These are phyloP conservation scores for Megaustenia siamemsis DNA, from an alignment of 2,888 invertebrate species.

Conservation along the genomic window DNA sequence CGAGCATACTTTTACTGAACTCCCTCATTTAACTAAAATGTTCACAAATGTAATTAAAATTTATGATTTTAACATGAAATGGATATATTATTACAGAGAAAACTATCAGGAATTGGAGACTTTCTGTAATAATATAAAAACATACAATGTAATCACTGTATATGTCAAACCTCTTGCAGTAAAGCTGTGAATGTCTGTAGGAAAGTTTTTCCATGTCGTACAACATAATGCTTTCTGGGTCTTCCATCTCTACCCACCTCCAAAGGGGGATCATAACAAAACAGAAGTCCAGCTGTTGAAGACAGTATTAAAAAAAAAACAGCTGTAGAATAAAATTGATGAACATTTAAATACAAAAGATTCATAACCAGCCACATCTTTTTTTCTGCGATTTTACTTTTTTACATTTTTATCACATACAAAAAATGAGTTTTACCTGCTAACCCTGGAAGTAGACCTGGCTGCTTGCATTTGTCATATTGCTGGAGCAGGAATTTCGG, in stretches of 20 bases:
- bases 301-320: background rate
- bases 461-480: slow-evolving; percentile 73
- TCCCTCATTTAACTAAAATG: too few species aligned
- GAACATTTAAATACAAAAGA: too few species aligned
- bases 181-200: slow-evolving; percentile 71
- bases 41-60: too few species aligned
- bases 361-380: too few species aligned
- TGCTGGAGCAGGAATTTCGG: slow-evolving; percentile 68
- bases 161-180: slow-evolving; percentile 68
- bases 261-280: slow-evolving; percentile 71
- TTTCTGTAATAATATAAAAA: too few species aligned
- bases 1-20: too few species aligned
- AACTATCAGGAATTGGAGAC: too few species aligned
- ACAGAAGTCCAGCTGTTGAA: slow-evolving; percentile 66
- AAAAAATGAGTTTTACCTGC: slow-evolving; percentile 63
- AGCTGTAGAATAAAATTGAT: too few species aligned
- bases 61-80: too few species aligned
- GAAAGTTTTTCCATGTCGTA: slow-evolving; percentile 70
- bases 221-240: slow-evolving; percentile 69
- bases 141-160: background rate
- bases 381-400: too few species aligned
- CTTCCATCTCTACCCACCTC: slow-evolving; percentile 73
- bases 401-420: too few species aligned
- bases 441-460: slow-evolving; percentile 70
- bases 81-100: too few species aligned